Base-by-base conservation (phyloP, 2,888 invertebrate genomes). In the Theristus sp. region DNA sequence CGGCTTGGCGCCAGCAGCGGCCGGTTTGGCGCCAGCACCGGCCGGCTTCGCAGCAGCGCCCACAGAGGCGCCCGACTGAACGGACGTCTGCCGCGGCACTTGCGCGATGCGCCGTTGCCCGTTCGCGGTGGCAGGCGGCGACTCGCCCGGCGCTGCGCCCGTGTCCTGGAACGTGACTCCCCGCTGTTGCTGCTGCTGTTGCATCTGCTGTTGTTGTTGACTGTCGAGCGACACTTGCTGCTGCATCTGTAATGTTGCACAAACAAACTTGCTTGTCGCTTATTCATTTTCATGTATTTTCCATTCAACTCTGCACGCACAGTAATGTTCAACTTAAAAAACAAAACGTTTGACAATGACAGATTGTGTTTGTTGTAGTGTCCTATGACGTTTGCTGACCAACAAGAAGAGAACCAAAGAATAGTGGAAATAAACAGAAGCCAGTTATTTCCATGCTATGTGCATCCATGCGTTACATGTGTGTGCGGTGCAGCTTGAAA, bases 21-120 rank as follows among this genome's bases (percentile, higher is more conserved):
- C 46, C 28, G 61, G 30, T 28, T 52, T 56, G 25, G 57, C 57
- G n/a, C 56, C 46, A 24, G 47, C 56, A n/a, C 47, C 49, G 24
- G 27, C 57, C 10, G 27, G 26, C 24, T 27, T 31, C 10, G 56
- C 28, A 2, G 2, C 60, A n/a, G 47, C 22, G 27, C 47, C 60
- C 2, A 29, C 29, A 29, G 38, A 38, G 10, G 29, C 46, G 38
- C 30, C 55, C 26, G 52, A 22, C 52, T 3, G 3, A 10, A 6
- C n/a, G 10, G 52, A 22, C n/a, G n/a, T n/a, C 52, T 52, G 52
- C 52, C 52, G n/a, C 17, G 52, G 52, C n/a, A 22, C n/a, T 6
- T n/a, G 13, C 3, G 3, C n/a, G n/a, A 6, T n/a, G 22, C 52
- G 52, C n/a, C 52, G n/a, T n/a, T 3, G 13, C 13, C 52, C 52